Evolutionary conservation across 2,113 vertebrate species (phyloP).

Genomic region (Poeciliopsis occidentalis): DNA sequence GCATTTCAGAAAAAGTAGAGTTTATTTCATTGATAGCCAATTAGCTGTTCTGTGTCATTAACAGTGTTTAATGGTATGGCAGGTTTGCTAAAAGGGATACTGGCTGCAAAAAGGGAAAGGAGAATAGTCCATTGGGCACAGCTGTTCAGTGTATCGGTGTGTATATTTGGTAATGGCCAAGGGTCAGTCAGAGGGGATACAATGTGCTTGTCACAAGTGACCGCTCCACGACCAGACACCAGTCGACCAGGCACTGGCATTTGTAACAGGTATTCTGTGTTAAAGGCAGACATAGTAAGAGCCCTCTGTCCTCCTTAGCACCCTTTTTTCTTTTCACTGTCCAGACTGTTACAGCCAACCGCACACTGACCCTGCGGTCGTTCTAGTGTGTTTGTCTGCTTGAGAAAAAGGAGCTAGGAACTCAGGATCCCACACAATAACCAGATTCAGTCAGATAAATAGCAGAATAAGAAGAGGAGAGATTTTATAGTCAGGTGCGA

Average conservation of each 20-base stretch:
- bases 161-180: slow-evolving; percentile 35
- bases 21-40: slow-evolving; percentile 38
- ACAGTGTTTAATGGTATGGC: slow-evolving; percentile 56
- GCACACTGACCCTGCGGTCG: slow-evolving; percentile 68
- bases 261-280: slow-evolving; percentile 17
- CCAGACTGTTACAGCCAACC: slow-evolving; percentile 71
- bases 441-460: slow-evolving; percentile 64
- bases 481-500: slow-evolving; percentile 51
- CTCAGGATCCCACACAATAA: slow-evolving; percentile 47
- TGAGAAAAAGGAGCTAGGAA: slow-evolving; percentile 41
- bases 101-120: slow-evolving; percentile 45
- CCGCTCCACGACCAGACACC: slow-evolving; percentile 65
- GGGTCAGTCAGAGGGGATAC: slow-evolving; percentile 72
- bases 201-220: slow-evolving; percentile 75
- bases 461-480: slow-evolving; percentile 36
- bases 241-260: slow-evolving; percentile 47
- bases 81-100: slow-evolving; percentile 49
- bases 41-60: slow-evolving; percentile 78
- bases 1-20: slow-evolving; percentile 40
- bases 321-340: slow-evolving; percentile 49
- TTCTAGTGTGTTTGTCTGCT: slow-evolving; percentile 36
- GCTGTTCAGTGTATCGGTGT: slow-evolving; percentile 30
- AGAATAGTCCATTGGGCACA: slow-evolving; percentile 52
- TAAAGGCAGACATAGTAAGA: slow-evolving; percentile 42
- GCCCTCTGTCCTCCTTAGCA: slow-evolving; percentile 48